These are phyloP conservation scores for Sebastes diaconus DNA, from an alignment of 2,797 vertebrate species.

Conservation along the genomic window DNA sequence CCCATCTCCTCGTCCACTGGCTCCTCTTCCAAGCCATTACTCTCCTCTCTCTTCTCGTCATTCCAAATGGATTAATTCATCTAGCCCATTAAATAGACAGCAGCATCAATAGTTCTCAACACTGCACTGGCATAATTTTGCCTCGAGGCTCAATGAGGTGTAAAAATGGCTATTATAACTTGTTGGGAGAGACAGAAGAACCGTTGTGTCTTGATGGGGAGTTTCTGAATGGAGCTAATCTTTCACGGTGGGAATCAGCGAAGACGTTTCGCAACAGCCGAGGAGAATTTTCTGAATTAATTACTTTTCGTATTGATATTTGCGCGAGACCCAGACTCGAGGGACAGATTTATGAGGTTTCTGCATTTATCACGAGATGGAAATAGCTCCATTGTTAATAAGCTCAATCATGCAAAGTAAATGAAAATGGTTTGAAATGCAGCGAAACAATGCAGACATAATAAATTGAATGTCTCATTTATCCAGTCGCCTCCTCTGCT, in stretches of 20 bases:
- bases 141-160: slow-evolving; percentile 49
- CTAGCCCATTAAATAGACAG: slow-evolving; percentile 54
- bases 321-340: slow-evolving; percentile 4
- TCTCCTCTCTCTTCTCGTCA: slow-evolving; percentile 16
- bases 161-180: slow-evolving; percentile 53
- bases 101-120: slow-evolving; percentile 57
- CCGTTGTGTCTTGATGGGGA: slow-evolving; percentile 13
- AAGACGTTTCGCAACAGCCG: neutral
- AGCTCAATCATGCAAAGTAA: slow-evolving; percentile 15
- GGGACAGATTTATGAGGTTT: slow-evolving; percentile 4
- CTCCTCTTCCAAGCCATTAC: slow-evolving; percentile 53
- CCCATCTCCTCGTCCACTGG: slow-evolving; percentile 23
- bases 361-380: slow-evolving; percentile 22
- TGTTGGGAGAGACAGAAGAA: slow-evolving; percentile 35
- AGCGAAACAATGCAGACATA: neutral
- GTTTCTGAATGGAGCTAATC: slow-evolving; percentile 38
- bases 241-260: slow-evolving; percentile 11
- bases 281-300: slow-evolving; percentile 38
- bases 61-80: slow-evolving; percentile 65
- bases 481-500: neutral
- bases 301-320: slow-evolving; percentile 41
- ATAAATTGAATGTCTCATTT: neutral
- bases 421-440: slow-evolving; percentile 16
- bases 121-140: slow-evolving; percentile 51
- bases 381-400: slow-evolving; percentile 23